phyloP scores from a whole-genome alignment of 2,888 invertebrate genomes.

The Pinctada fucata region DNA sequence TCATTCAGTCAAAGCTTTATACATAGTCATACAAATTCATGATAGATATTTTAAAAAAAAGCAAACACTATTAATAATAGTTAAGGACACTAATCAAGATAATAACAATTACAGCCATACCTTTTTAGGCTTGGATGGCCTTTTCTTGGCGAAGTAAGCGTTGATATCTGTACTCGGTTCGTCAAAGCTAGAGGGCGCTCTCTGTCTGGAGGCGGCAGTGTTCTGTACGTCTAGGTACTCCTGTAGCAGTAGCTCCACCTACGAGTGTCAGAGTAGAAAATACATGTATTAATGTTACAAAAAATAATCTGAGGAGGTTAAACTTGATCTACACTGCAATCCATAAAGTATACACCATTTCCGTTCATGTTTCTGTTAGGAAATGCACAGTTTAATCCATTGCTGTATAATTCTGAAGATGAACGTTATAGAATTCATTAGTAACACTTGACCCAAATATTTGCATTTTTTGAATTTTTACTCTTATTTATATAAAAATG shows the following conservation, averaged over 20 bases:
- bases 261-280: constrained; percentile 55
- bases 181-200: constrained; percentile 78
- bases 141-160: constrained; percentile 78
- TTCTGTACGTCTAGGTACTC: constrained; percentile 93
- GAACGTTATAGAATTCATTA: no score
- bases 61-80: not conserved
- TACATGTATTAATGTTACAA: not conserved
- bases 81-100: not conserved
- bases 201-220: constrained; percentile 82
- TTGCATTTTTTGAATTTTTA: no score
- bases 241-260: constrained; percentile 89
- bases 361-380: no score
- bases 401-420: no score
- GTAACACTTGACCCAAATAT: no score
- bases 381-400: no score
- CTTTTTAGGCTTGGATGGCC: constrained; percentile 75
- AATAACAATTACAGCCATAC: constrained; percentile 41
- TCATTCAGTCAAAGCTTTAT: not conserved
- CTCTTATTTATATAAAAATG: no score
- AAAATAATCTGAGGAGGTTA: no score
- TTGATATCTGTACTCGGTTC: constrained; percentile 77
- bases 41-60: not conserved
- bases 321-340: no score
- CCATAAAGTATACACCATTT: no score
- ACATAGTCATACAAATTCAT: not conserved